Evolutionary conservation across 2,797 vertebrate genomes (phyloP).

Genomic region (Chelmon rostratus): DNA sequence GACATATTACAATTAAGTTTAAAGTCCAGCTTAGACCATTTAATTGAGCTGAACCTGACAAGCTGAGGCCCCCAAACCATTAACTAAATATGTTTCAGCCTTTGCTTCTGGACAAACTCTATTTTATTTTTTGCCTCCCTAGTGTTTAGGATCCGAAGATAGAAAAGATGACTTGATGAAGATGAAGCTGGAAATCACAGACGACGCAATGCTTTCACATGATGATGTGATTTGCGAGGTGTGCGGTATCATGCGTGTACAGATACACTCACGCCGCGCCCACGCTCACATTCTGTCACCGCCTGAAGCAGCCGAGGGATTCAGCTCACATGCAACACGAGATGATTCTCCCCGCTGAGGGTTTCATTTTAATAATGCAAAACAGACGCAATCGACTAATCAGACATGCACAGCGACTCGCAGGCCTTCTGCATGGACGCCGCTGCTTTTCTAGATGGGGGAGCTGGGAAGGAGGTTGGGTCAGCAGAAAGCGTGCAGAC

Average conservation of each 20-base stretch:
- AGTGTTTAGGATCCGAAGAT: too few species aligned
- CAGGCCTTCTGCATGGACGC: not conserved
- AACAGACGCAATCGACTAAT: conserved; percentile 16
- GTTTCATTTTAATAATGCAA: conserved; percentile 32
- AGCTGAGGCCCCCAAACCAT: too few species aligned
- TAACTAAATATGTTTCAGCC: too few species aligned
- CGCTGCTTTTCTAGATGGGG: not conserved
- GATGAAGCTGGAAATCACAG: not conserved
- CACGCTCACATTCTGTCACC: conserved; percentile 2
- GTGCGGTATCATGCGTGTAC: not conserved
- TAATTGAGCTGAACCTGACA: too few species aligned
- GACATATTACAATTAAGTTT: too few species aligned
- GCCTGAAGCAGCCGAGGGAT: conserved; percentile 6
- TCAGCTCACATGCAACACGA: conserved; percentile 19
- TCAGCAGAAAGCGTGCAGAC: not conserved
- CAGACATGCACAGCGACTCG: conserved; percentile 20
- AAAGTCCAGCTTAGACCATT: too few species aligned
- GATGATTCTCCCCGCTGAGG: not conserved
- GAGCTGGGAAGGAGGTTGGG: not conserved
- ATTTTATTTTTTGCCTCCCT: too few species aligned
- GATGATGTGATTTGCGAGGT: not conserved
- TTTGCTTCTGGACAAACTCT: too few species aligned
- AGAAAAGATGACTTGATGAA: too few species aligned
- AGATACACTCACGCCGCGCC: conserved; percentile 1
- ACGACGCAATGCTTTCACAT: not conserved